phyloP scores from a whole-genome alignment of 2,888 invertebrate species.

The Dasysyrphus tricinctus region DNA sequence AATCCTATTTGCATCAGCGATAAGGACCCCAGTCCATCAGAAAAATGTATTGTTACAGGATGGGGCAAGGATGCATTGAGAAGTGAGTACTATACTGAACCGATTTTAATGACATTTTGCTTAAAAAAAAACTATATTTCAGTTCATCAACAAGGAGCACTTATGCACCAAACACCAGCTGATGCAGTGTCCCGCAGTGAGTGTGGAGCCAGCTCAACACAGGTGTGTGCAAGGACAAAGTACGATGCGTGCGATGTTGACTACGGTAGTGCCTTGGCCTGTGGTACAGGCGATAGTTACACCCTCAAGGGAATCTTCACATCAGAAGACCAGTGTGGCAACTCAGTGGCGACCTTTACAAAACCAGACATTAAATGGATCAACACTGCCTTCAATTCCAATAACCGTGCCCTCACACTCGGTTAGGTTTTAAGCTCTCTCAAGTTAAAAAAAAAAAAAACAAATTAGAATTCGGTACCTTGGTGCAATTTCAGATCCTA shows the following conservation, averaged over 20 bases:
- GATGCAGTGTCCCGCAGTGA: constrained; percentile 86
- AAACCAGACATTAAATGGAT: constrained; percentile 87
- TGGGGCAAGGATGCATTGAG: constrained; percentile 92
- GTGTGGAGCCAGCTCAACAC: constrained; percentile 79
- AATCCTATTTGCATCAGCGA: constrained; percentile 90
- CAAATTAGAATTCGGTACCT: constrained; percentile 59
- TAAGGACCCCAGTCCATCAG: constrained; percentile 84
- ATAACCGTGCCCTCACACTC: constrained; percentile 59
- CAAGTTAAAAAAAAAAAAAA: constrained; percentile 6
- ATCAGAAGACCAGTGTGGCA: constrained; percentile 89
- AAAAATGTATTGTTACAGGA: constrained; percentile 90
- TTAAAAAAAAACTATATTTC: constrained; percentile 62
- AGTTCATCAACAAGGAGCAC: constrained; percentile 90
- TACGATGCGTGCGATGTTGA: constrained; percentile 92
- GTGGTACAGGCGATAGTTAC: constrained; percentile 88
- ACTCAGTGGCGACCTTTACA: constrained; percentile 86
- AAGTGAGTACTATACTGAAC: constrained; percentile 85
- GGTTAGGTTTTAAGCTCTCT: constrained; percentile 54
- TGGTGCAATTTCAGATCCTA: constrained; percentile 75
- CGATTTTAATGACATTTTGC: not conserved
- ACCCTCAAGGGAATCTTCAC: constrained; percentile 90
- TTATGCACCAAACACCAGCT: constrained; percentile 90
- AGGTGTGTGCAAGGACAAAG: constrained; percentile 87
- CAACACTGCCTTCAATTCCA: constrained; percentile 80
- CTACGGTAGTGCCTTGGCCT: constrained; percentile 92